A percentile compares a stretch with the other conserved stretches of the same genome.
Evolutionary conservation across 2,888 invertebrate genomes (phyloP).

Genomic region (Polydrusus tereticollis): DNA sequence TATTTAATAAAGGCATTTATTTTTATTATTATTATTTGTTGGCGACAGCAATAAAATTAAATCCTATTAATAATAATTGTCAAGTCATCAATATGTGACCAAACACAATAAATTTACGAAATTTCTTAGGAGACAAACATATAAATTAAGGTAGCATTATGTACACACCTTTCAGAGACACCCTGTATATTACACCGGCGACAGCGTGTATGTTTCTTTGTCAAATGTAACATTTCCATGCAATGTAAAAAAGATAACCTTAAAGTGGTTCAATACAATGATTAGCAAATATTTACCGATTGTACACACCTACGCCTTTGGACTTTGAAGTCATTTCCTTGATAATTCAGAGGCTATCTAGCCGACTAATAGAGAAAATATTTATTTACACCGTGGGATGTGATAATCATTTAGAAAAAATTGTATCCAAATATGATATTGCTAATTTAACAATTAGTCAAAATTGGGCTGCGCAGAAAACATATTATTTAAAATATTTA

Average conservation of each 20-base stretch:
- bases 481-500: not conserved
- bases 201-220: no score
- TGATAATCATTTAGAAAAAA: not conserved
- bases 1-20: no score
- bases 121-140: no score
- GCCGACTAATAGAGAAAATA: not conserved
- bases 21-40: no score
- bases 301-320: conserved; percentile 17
- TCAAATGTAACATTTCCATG: no score
- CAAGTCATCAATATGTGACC: no score
- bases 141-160: no score
- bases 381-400: not conserved
- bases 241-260: conserved; percentile 8
- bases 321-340: conserved; percentile 9
- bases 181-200: no score
- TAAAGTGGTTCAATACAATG: not conserved
- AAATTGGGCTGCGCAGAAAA: not conserved
- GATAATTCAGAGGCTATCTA: conserved; percentile 11
- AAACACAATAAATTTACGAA: no score
- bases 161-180: no score
- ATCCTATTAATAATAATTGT: no score
- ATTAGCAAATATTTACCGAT: conserved; percentile 31
- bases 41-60: no score
- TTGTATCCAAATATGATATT: not conserved
- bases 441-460: not conserved